phyloP scores from a whole-genome alignment of 1,140 invertebrate genomes.

The Vanessa tameamea region DNA sequence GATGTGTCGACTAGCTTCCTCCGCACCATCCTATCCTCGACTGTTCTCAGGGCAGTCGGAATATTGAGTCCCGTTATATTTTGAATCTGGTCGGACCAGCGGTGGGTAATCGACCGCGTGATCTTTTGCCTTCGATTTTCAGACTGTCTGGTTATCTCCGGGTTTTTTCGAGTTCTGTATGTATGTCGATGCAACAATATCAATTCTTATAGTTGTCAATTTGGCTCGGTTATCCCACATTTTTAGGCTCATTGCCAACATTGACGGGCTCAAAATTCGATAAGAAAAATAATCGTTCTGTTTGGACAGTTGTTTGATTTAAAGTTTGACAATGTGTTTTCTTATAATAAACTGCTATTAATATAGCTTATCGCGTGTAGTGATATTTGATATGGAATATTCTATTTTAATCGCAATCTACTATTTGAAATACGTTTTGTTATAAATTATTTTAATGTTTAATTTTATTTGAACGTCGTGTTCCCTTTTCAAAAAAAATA shows the following conservation, averaged over 20 bases:
- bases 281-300: slow-evolving; percentile 36
- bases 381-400: not conserved
- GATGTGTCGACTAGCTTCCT: too few species aligned
- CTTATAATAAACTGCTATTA: slow-evolving; percentile 7
- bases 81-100: too few species aligned
- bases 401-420: not conserved
- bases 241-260: slow-evolving; percentile 38
- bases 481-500: too few species aligned
- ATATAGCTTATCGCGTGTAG: not conserved
- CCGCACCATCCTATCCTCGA: too few species aligned
- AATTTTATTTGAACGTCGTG: too few species aligned
- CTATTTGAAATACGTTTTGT: too few species aligned
- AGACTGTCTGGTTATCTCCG: too few species aligned
- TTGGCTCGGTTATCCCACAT: slow-evolving; percentile 33
- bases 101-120: too few species aligned
- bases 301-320: slow-evolving; percentile 32
- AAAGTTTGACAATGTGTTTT: slow-evolving; percentile 26
- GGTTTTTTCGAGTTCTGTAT: slow-evolving; percentile 1
- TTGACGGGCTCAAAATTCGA: slow-evolving; percentile 31
- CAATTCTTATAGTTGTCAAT: slow-evolving; percentile 35
- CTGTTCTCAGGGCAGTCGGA: too few species aligned
- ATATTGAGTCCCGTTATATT: too few species aligned
- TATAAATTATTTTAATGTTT: too few species aligned
- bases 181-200: slow-evolving; percentile 19
- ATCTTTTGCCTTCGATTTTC: too few species aligned